phyloP scores from a whole-genome alignment of 1,140 invertebrate species.

The Dolichoris vasculosae region DNA sequence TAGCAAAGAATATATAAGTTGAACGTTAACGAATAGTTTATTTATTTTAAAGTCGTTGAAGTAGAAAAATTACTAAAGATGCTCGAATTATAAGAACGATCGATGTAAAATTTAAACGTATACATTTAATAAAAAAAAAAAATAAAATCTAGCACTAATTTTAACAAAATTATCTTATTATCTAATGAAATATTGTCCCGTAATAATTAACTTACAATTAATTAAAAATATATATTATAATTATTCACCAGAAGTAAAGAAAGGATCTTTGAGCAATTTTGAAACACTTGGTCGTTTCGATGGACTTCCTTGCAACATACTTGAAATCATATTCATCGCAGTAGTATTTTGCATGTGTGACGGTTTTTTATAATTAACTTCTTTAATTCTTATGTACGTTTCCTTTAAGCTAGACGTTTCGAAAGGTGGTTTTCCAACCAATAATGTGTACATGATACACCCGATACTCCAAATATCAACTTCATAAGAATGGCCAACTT shows the following conservation, averaged over 20 bases:
- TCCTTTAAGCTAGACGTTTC: conserved; percentile 92
- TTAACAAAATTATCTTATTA: conserved; percentile 1
- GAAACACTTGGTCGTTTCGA: conserved; percentile 85
- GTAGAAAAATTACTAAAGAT: too few relatives aligned
- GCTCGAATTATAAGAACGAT: too few relatives aligned
- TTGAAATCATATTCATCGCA: conserved; percentile 87
- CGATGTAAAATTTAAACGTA: too few relatives aligned
- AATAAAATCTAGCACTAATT: too few relatives aligned
- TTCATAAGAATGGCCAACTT: conserved; percentile 95
- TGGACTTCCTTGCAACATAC: conserved; percentile 90
- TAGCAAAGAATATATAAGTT: not conserved
- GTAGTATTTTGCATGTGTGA: conserved; percentile 78
- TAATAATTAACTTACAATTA: not conserved
- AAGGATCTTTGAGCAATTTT: conserved; percentile 84
- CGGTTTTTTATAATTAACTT: conserved; percentile 93
- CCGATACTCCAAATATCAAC: conserved; percentile 98
- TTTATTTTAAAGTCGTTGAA: not conserved
- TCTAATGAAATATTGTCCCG: not conserved
- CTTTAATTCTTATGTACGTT: conserved; percentile 94
- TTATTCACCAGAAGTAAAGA: conserved; percentile 76
- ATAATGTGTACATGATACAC: conserved; percentile 95
- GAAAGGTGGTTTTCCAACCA: conserved; percentile 96
- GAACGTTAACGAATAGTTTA: not conserved
- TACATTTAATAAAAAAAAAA: too few relatives aligned
- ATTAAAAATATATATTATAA: conserved; percentile 32